Evolutionary conservation across 1,140 invertebrate genomes (phyloP).

Genomic region (Coenobita brevimanus): DNA sequence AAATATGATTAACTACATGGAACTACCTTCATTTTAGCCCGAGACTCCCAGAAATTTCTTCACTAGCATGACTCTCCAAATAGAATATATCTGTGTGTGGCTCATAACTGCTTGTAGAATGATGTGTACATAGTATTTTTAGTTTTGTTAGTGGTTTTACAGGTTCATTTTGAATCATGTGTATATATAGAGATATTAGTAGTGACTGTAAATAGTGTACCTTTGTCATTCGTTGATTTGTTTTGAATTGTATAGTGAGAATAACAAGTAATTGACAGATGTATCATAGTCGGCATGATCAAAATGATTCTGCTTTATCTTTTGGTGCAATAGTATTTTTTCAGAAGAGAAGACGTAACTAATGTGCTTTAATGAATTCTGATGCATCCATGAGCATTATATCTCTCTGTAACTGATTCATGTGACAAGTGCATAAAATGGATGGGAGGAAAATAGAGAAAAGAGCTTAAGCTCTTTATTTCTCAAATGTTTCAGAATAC

Average conservation of each 20-base stretch:
- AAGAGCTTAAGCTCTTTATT: no score
- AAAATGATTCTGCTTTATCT: not conserved
- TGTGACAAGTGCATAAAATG: no score
- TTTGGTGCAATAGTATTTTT: no score
- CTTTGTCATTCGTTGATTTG: conserved; percentile 23
- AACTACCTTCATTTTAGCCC: no score
- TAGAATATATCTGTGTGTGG: conserved; percentile 37
- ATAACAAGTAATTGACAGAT: no score
- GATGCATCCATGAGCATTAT: no score
- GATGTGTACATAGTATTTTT: conserved; percentile 53
- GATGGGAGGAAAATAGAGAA: no score
- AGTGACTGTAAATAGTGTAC: conserved; percentile 18
- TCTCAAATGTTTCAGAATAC: no score
- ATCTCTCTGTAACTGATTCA: no score
- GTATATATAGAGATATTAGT: conserved; percentile 2
- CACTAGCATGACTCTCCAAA: no score
- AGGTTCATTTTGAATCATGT: conserved; percentile 21
- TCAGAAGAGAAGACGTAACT: conserved; percentile 2
- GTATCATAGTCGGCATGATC: not conserved
- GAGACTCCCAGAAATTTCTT: no score
- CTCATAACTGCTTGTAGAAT: conserved; percentile 52
- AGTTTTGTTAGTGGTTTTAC: not conserved
- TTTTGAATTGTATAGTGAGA: not conserved
- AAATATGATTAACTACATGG: no score
- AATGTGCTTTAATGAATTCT: not conserved